phyloP scores from a whole-genome alignment of 30 jellyfish, hydroid and myxozoan species.

The Catostylus mosaicus region DNA sequence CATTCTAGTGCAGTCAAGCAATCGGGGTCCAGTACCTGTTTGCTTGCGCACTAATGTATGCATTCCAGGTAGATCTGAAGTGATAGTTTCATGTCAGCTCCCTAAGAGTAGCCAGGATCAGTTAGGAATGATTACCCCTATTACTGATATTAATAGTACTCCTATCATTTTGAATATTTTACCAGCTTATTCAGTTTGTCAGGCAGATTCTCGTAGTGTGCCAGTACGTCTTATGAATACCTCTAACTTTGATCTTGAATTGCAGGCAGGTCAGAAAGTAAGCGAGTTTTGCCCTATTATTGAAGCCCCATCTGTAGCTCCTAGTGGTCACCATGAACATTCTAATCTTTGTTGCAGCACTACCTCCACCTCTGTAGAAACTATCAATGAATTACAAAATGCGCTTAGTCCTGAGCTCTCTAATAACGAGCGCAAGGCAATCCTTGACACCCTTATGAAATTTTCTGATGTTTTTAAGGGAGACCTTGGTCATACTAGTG shows the following conservation, averaged over 20 bases:
- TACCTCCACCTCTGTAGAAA: background rate
- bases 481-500: constrained; percentile 21
- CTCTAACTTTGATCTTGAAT: constrained; percentile 19
- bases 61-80: constrained; percentile 35
- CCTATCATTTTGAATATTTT: background rate
- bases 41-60: constrained; percentile 10
- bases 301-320: constrained; percentile 10
- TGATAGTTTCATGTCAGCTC: constrained; percentile 13
- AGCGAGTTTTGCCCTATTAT: constrained; percentile 28
- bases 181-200: constrained; percentile 42
- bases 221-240: constrained; percentile 42
- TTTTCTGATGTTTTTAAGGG: constrained; percentile 14
- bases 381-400: background rate
- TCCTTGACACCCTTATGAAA: constrained; percentile 1
- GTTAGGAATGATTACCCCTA: constrained; percentile 23
- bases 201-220: constrained; percentile 16
- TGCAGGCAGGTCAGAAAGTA: constrained; percentile 27
- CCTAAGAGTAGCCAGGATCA: constrained; percentile 14
- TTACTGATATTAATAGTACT: background rate
- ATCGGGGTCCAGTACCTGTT: constrained; percentile 44
- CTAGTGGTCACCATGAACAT: background rate
- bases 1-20: constrained; percentile 22
- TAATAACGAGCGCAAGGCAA: background rate
- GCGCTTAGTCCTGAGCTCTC: constrained; percentile 24
- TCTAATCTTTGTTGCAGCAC: constrained; percentile 11